phyloP scores from a whole-genome alignment of 2,888 invertebrate species.

The Drosophila prolongata region DNA sequence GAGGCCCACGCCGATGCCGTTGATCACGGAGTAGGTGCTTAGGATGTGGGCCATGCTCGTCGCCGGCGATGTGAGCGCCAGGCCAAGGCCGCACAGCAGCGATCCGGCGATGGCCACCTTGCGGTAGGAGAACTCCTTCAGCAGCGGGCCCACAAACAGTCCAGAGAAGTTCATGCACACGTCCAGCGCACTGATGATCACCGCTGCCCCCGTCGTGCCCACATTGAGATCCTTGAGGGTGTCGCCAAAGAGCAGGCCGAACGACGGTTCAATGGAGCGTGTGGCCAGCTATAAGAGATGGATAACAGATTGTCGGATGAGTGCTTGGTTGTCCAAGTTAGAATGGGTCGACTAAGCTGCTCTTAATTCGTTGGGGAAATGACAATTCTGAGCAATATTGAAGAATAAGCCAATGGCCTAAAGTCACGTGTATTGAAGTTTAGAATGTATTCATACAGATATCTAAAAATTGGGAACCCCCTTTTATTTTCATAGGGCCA shows the following conservation, averaged over 20 bases:
- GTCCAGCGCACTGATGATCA: conserved; percentile 91
- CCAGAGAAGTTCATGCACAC: conserved; percentile 92
- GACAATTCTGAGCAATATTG: too few species aligned
- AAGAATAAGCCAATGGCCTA: too few species aligned
- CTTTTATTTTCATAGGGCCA: too few species aligned
- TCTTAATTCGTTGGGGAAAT: too few species aligned
- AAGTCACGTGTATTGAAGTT: too few species aligned
- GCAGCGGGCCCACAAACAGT: conserved; percentile 90
- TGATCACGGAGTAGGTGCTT: conserved; percentile 90
- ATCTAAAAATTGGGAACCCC: too few species aligned
- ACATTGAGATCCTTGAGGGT: conserved; percentile 88
- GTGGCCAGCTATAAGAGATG: conserved; percentile 88
- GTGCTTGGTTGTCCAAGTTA: background rate
- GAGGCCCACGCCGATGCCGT: conserved; percentile 91
- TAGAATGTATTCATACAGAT: too few species aligned
- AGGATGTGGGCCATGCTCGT: conserved; percentile 90
- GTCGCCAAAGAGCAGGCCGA: conserved; percentile 92
- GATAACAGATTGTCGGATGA: background rate
- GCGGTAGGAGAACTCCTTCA: conserved; percentile 90
- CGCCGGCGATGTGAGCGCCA: conserved; percentile 89
- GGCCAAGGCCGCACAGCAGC: conserved; percentile 88
- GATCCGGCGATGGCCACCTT: conserved; percentile 89
- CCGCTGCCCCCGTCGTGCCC: conserved; percentile 90
- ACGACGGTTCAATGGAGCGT: conserved; percentile 92
- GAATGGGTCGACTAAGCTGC: too few species aligned